Evolutionary conservation across 2,888 invertebrate species (phyloP).

Genomic region (Drosophila pseudotakahashii): DNA sequence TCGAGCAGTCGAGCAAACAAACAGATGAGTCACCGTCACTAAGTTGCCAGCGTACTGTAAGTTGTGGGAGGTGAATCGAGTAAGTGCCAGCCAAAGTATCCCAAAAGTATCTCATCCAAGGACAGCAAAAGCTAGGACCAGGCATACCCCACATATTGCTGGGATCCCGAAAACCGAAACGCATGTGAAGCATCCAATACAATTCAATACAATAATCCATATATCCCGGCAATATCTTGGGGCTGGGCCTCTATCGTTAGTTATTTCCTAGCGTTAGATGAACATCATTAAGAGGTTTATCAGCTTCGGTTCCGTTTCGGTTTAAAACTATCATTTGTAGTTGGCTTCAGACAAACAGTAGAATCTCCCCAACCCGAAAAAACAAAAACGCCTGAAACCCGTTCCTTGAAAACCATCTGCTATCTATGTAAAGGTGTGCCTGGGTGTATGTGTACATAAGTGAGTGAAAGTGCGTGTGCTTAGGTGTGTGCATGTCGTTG

Average conservation of each 20-base stretch:
- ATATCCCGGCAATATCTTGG: not conserved
- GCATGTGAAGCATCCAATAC: constrained; percentile 4
- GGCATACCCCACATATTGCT: not conserved
- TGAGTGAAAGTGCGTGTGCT: constrained; percentile 14
- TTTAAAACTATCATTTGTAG: constrained; percentile 40
- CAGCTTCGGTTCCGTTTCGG: constrained; percentile 33
- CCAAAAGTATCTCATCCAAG: constrained; percentile 17
- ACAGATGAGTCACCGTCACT: constrained; percentile 33
- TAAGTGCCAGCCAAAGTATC: constrained; percentile 27
- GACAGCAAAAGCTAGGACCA: constrained; percentile 29
- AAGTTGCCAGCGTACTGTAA: constrained; percentile 39
- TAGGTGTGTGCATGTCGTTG: constrained; percentile 19
- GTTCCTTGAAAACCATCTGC: constrained; percentile 8
- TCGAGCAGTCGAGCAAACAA: constrained; percentile 18
- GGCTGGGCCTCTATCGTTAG: constrained; percentile 24
- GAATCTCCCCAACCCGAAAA: not conserved
- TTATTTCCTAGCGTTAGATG: constrained; percentile 28
- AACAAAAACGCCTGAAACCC: constrained; percentile 2
- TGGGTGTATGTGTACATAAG: constrained; percentile 30
- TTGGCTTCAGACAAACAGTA: constrained; percentile 37
- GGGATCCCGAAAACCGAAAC: not conserved
- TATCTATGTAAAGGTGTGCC: constrained; percentile 13
- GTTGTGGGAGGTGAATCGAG: constrained; percentile 36
- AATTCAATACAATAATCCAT: not conserved
- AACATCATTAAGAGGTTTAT: constrained; percentile 37